phyloP scores from a whole-genome alignment of 2,113 vertebrate genomes.

The Theristicus caerulescens region DNA sequence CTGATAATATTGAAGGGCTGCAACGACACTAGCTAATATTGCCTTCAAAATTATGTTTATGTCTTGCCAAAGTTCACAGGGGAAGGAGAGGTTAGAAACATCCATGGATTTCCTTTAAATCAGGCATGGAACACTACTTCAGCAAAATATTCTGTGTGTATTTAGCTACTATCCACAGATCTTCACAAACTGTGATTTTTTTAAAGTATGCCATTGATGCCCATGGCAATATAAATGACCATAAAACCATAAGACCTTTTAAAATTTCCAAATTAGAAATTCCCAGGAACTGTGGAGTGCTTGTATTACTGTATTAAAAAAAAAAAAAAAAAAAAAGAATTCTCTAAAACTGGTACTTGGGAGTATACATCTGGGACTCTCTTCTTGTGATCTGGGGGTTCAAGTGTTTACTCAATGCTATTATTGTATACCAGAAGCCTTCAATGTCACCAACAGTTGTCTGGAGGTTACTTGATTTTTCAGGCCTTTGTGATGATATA shows the following conservation, averaged over 20 bases:
- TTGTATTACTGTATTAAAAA: neutral
- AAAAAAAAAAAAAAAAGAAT: neutral
- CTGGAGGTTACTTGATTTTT: neutral
- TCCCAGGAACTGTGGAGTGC: neutral
- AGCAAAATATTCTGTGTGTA: neutral
- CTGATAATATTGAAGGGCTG: neutral
- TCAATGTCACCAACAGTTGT: neutral
- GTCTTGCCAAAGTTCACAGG: neutral
- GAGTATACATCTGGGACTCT: neutral
- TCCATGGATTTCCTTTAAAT: neutral
- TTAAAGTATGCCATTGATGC: neutral
- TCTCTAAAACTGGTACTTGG: neutral
- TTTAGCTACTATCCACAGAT: neutral
- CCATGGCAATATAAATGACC: neutral
- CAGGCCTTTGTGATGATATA: neutral
- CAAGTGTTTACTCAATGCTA: neutral
- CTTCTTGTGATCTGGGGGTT: fast-evolving
- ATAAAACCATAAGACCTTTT: neutral
- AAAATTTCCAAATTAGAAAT: neutral
- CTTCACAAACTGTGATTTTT: neutral
- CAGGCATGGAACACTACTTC: neutral
- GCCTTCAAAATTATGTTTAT: neutral
- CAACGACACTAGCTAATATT: neutral
- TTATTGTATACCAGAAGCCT: neutral
- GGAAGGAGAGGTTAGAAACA: neutral